These are phyloP conservation scores for Nephrotoma appendiculata DNA, from an alignment of 2,888 invertebrate species.

Conservation along the genomic window DNA sequence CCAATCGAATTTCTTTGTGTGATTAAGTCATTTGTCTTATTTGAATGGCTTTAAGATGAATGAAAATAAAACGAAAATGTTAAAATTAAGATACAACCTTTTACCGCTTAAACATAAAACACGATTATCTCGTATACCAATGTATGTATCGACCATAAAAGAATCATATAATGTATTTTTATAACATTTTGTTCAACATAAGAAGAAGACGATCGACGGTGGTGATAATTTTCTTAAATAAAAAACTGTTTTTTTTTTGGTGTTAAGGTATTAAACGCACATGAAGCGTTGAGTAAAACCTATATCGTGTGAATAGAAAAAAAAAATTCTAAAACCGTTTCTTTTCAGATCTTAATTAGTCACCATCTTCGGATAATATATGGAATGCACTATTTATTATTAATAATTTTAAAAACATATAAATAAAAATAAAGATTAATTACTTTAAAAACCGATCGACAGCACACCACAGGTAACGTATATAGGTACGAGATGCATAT, in stretches of 20 bases:
- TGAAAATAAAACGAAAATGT: background rate
- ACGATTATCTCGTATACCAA: background rate
- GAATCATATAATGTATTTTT: background rate
- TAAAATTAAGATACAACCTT: background rate
- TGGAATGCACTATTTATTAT: background rate
- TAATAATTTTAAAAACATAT: background rate
- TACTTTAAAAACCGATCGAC: background rate
- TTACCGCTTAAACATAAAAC: background rate
- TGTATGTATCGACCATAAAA: background rate
- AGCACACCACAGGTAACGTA: background rate
- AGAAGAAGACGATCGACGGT: background rate
- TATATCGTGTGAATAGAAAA: background rate
- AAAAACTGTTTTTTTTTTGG: background rate
- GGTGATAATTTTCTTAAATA: background rate
- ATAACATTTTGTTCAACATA: background rate
- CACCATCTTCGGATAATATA: background rate
- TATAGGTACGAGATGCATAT: background rate
- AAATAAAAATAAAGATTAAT: background rate
- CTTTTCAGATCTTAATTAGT: background rate
- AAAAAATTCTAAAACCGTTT: background rate
- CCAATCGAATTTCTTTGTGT: background rate
- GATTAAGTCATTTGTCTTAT: conserved; percentile 4
- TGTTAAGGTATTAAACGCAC: background rate
- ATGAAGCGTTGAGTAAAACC: background rate
- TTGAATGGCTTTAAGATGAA: background rate